Evolutionary conservation across 1,140 invertebrate genomes (phyloP).

Genomic region (Drosophila sp.): DNA sequence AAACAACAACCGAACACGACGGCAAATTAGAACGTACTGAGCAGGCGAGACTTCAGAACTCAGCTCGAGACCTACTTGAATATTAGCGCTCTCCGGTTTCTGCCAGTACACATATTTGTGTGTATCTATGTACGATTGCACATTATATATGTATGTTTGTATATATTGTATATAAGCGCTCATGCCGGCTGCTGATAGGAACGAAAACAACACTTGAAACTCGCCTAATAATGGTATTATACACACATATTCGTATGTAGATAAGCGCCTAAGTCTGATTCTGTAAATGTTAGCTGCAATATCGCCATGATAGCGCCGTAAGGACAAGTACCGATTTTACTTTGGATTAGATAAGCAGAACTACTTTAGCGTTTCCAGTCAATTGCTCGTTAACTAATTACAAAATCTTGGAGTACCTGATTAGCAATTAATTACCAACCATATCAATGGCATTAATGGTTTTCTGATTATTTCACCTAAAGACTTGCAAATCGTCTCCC

Average conservation of each 20-base stretch:
- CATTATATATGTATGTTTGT: slow-evolving; percentile 20
- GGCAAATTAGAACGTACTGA: slow-evolving; percentile 34
- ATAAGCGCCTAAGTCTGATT: not conserved
- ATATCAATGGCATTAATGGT: not conserved
- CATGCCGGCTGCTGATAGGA: slow-evolving; percentile 9
- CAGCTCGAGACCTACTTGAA: slow-evolving; percentile 55
- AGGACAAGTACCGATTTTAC: slow-evolving; percentile 1
- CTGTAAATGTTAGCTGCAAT: not conserved
- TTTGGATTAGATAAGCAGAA: slow-evolving; percentile 2
- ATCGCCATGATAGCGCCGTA: not conserved
- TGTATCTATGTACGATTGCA: slow-evolving; percentile 9
- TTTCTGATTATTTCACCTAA: slow-evolving; percentile 1
- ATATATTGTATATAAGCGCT: not conserved
- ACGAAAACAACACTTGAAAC: slow-evolving; percentile 14
- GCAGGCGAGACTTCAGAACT: slow-evolving; percentile 30
- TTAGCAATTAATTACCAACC: not conserved
- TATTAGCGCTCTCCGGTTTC: slow-evolving; percentile 20
- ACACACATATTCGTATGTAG: not conserved
- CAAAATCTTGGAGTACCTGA: slow-evolving; percentile 8
- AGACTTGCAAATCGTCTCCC: not conserved
- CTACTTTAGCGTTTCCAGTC: slow-evolving; percentile 1
- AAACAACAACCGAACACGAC: slow-evolving; percentile 31
- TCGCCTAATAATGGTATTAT: not conserved
- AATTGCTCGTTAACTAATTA: slow-evolving; percentile 4
- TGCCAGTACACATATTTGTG: slow-evolving; percentile 17